phyloP scores from a whole-genome alignment of 2,888 invertebrate genomes.

The Luffia ferchaultella region DNA sequence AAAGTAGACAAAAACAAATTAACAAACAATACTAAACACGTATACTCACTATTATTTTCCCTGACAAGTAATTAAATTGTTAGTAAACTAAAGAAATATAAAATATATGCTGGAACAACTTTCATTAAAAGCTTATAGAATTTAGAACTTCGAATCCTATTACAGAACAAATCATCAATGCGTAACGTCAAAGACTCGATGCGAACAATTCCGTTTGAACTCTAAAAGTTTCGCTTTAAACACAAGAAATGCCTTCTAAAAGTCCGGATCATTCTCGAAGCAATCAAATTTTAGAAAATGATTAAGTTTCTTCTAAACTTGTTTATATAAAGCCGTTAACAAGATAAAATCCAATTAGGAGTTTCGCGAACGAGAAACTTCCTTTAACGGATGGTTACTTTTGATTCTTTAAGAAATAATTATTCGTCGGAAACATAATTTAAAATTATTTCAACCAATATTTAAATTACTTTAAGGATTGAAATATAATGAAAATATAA shows the following conservation, averaged over 20 bases:
- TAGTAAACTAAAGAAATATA: no score
- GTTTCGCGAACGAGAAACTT: neutral
- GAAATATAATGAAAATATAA: no score
- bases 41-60: no score
- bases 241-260: neutral
- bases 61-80: no score
- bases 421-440: neutral
- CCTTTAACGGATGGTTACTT: neutral
- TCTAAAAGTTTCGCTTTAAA: neutral
- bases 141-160: neutral
- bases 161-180: no score
- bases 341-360: neutral
- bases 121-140: neutral
- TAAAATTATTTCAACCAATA: no score
- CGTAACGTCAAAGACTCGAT: neutral
- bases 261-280: neutral
- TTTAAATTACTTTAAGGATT: no score
- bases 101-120: no score
- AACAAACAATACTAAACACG: no score
- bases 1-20: no score
- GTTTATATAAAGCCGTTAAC: neutral
- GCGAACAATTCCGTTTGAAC: neutral
- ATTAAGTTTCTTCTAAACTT: neutral
- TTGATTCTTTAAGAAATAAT: neutral
- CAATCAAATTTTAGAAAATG: neutral